Evolutionary conservation across 2,113 vertebrate genomes (phyloP), one percentile per base, ranked within the genome.

Genomic region (Myotis brandtii): DNA sequence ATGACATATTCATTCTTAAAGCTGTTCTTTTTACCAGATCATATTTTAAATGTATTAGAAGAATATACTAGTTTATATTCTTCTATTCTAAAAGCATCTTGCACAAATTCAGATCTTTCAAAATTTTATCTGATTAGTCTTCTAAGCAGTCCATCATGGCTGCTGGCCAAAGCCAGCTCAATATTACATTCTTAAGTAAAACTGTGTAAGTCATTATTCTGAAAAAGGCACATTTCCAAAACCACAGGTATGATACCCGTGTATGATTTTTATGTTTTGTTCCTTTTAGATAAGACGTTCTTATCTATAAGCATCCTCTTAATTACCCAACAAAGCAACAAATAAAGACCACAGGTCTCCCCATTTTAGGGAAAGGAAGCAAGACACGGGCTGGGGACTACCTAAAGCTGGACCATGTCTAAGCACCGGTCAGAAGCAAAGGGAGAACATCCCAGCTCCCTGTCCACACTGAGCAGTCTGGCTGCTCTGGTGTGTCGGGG

Each of bases 101-200:
- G 27, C 1, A 94, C 62, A 91, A 80, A 70, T 56, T 95, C 18
- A 92, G 17, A 89, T 85, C 37, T 84, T 85, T 82, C 30, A 54
- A 79, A 30, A 86, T 62, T 80, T 79, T 69, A 32, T 69, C 59
- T 73, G 6, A 85, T 7, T 27, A 91, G 25, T 69, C n/a, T 67
- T 48, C 67, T 0, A 81, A 10, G 5, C 23, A 23, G 48, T 52
- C 54, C 69, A 67, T 20, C 54, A 40, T 0, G 1, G 27, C 73
- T 64, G 43, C 2, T 32, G 32, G 64, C 64, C 52, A 83, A 52
- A 89, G 87, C 6, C 56, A 67, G 23, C 5, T 46, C 59, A 72
- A 48, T 50, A 59, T 72, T 50, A 81, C 17, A 43, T 66, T 62
- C 18, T 75, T 59, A 48, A 54, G 11, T 56, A 88, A 48, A 66